These are phyloP conservation scores for Spilogale gracilis DNA, from an alignment of 2,113 vertebrate species.

Conservation along the genomic window DNA sequence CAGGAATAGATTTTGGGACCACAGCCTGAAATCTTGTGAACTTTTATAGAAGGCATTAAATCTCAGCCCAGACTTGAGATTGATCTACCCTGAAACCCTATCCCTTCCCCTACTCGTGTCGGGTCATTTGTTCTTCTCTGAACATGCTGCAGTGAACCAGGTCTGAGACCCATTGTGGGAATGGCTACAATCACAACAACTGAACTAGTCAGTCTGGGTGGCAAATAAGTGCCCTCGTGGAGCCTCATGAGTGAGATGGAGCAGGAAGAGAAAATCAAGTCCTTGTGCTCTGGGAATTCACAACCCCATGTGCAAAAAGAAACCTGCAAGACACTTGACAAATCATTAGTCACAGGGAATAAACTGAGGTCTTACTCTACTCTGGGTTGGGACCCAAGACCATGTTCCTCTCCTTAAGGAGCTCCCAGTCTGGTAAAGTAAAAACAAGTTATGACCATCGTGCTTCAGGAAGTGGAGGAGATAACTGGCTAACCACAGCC, in stretches of 20 bases:
- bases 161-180: not conserved
- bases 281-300: not conserved
- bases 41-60: constrained; percentile 29
- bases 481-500: not conserved
- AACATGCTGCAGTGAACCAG: not conserved
- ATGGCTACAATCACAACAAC: not conserved
- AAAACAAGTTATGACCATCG: not conserved
- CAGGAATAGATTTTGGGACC: constrained; percentile 21
- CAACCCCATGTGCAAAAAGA: not conserved
- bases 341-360: not conserved
- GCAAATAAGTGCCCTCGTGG: too few relatives aligned
- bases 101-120: not conserved
- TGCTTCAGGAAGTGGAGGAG: not conserved
- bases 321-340: not conserved
- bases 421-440: not conserved
- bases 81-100: constrained; percentile 4
- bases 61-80: constrained; percentile 15
- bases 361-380: not conserved
- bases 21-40: not conserved
- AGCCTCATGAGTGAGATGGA: not conserved
- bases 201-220: not conserved
- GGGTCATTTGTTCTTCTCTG: not conserved
- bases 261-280: not conserved
- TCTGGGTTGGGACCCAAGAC: not conserved
- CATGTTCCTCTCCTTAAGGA: constrained; percentile 6